A percentile compares a stretch with the other conserved stretches of the same genome.
These are phyloP conservation scores for Myripristis jacobus DNA, from an alignment of 2,797 vertebrate species.

Conservation along the genomic window DNA sequence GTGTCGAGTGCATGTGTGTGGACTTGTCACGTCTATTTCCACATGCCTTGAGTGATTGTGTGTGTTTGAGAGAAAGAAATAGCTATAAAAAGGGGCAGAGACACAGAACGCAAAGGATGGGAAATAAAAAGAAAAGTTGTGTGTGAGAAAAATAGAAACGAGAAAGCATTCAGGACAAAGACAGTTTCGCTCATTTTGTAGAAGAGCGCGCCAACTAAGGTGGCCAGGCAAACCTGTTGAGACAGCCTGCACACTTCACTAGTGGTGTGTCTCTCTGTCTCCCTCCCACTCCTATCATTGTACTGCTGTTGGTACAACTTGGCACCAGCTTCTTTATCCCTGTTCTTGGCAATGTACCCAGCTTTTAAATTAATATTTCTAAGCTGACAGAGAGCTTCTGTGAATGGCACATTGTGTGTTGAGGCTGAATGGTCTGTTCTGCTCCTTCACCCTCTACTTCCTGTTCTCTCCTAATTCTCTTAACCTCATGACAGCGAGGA, in stretches of 20 bases:
- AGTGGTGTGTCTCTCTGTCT: background rate
- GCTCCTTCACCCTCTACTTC: constrained; percentile 1
- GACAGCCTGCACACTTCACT: background rate
- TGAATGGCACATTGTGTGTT: constrained; percentile 17
- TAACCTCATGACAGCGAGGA: background rate
- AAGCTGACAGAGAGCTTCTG: constrained; percentile 24
- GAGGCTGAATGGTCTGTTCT: constrained; percentile 11
- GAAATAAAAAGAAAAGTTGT: background rate
- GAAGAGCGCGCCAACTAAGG: background rate
- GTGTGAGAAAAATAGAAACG: too few species aligned
- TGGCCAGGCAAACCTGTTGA: background rate
- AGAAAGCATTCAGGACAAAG: background rate
- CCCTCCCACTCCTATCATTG: background rate
- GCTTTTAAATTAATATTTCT: constrained; percentile 21
- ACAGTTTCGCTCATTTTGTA: background rate
- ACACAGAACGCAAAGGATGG: too few species aligned
- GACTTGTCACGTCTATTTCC: too few species aligned
- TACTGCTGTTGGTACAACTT: constrained; percentile 12
- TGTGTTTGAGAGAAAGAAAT: too few species aligned
- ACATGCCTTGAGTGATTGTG: too few species aligned
- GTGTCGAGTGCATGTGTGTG: too few species aligned
- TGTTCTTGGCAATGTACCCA: constrained; percentile 7
- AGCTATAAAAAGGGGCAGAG: too few species aligned
- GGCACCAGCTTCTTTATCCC: constrained; percentile 2
- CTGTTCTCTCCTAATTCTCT: background rate